phyloP scores from a whole-genome alignment of 1,140 invertebrate species.

The Bombus affinis region DNA sequence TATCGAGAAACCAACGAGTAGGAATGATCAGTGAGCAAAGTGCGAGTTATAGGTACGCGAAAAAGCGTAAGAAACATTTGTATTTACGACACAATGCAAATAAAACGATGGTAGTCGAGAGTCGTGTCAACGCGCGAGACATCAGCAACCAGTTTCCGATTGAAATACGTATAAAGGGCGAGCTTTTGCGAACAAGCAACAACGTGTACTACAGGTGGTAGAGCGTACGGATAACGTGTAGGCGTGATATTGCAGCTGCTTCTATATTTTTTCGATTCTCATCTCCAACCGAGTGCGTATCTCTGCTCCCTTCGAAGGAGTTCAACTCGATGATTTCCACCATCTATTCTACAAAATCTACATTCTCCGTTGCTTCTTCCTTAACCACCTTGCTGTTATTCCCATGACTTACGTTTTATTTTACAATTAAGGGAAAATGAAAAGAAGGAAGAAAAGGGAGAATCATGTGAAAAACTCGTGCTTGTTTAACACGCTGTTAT shows the following conservation, averaged over 20 bases:
- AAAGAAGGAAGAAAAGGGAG: neutral
- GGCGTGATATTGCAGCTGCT: neutral
- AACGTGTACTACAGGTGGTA: constrained; percentile 58
- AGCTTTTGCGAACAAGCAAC: neutral
- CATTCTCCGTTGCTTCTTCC: neutral
- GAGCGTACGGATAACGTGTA: constrained; percentile 6
- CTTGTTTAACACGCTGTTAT: neutral
- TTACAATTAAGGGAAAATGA: neutral
- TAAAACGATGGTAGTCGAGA: neutral
- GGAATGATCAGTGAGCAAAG: neutral
- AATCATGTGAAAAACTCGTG: neutral
- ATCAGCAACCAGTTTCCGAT: neutral
- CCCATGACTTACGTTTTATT: neutral
- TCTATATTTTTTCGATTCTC: neutral
- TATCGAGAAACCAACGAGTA: neutral
- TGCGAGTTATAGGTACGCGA: neutral
- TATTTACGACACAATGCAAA: too few relatives aligned
- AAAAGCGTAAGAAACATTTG: neutral
- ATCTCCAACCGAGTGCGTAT: neutral
- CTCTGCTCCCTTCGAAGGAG: neutral
- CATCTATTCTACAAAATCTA: neutral
- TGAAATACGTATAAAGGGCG: neutral
- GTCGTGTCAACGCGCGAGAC: neutral
- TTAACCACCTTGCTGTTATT: neutral
- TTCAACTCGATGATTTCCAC: neutral